Percentiles rank a stretch among this genome's conserved stretches.
Conservation (phyloP, 2,797 vertebrate species). For the Sciurus vulgaris region DNA sequence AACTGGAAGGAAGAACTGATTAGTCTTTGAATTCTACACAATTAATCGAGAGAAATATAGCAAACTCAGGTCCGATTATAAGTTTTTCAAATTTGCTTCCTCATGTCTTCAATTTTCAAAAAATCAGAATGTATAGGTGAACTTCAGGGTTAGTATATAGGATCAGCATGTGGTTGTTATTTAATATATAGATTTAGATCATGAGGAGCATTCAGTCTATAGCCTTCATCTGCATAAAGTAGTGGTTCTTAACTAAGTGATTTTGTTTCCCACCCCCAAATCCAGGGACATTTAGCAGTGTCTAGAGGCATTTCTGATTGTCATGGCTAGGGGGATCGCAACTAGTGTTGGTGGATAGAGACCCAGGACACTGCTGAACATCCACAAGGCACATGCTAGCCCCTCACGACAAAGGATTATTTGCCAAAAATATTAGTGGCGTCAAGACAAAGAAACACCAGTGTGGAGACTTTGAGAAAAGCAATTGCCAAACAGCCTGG, state of each 20-base stretch:
- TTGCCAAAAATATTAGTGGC: not conserved
- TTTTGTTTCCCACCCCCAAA: not conserved
- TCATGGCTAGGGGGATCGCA: not conserved
- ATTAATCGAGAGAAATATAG: not conserved
- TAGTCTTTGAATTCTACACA: not conserved
- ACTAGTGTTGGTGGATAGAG: not conserved
- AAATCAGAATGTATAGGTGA: not conserved
- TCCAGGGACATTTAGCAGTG: not conserved
- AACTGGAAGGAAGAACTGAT: not conserved
- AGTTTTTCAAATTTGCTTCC: not conserved
- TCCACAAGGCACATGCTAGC: not conserved
- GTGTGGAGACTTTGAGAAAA: not conserved
- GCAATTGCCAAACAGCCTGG: not conserved
- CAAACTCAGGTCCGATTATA: not conserved
- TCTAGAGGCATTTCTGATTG: not conserved
- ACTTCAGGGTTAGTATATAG: not conserved
- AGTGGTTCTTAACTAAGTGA: no score
- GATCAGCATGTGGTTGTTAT: not conserved
- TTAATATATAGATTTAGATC: no score
- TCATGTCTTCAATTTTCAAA: not conserved
- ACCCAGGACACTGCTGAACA: not conserved
- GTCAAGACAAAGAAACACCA: not conserved
- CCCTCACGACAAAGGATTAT: not conserved
- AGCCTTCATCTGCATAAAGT: not conserved
- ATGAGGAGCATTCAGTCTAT: not conserved